Base-by-base conservation (phyloP, 2,888 invertebrate species). In the Caradrina kadenii region DNA sequence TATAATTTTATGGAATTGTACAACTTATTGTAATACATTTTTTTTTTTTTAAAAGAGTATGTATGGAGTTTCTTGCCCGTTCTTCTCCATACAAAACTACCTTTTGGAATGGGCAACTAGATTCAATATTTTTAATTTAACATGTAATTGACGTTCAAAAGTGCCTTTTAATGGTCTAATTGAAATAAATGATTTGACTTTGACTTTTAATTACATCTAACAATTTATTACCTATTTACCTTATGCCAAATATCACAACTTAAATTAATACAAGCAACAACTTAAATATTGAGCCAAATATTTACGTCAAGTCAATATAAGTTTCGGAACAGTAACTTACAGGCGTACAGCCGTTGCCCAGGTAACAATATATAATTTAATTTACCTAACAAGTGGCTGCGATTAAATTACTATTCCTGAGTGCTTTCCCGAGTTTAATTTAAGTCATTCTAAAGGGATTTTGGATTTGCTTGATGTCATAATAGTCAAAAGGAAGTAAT, bases 401-500 rank as follows among this genome's bases (percentile, higher is more conserved):
- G 78, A 77, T 83, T 79, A 83, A 82, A 80, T 82, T 83, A 82
- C 82, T 77, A 73, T 73, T 76, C 61, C 68, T 73, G 73, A 82
- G 80, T 83, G 83, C 78, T 83, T 71, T 69, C n/a, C 62, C 76
- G 65, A 80, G 74, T 82, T 80, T 80, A 79, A 80, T 83, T 76
- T 82, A 78, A 78, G 68, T 69, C 71, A 52, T 71, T 63, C 59
- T 55, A 52, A 75, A 60, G 70, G 63, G 73, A 69, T 80, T 82
- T 82, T 53, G 67, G 73, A 72, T 72, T 84, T 73, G 48, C 61
- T 73, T 63, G 64, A 83, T 79, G 80, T 80, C 74, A 76, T 84
- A 80, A 77, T 73, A 73, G 74, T 79, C 77, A 17, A n/a, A 21
- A 87, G 92, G 91, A 92, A 91, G 90, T 84, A 85, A 91, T 92